Percentiles rank a stretch among this genome's conserved stretches.
Evolutionary conservation across 2,113 vertebrate genomes (phyloP).

Genomic region (Platycercus adscitus): DNA sequence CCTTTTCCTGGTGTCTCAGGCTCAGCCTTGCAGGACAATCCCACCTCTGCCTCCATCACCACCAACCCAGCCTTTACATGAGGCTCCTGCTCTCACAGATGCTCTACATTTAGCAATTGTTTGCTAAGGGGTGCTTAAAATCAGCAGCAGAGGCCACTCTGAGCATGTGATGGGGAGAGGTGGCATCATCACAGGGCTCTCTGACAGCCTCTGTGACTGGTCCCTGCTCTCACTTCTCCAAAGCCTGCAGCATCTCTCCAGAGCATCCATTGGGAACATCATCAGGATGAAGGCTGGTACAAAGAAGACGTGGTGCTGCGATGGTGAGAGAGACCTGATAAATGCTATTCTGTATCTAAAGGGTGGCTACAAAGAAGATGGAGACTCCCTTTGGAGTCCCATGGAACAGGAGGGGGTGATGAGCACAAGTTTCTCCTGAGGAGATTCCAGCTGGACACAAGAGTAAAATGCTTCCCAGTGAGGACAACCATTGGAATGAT

Average conservation of each 20-base stretch:
- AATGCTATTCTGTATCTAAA: neutral
- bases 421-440: neutral
- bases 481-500: neutral
- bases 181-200: neutral
- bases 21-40: neutral
- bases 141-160: neutral
- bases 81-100: neutral
- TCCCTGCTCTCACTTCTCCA: neutral
- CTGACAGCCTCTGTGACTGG: neutral
- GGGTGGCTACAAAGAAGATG: neutral
- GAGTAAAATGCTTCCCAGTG: neutral
- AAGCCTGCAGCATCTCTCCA: neutral
- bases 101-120: conserved; percentile 9
- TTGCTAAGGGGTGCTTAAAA: neutral
- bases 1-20: neutral
- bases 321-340: neutral
- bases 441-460: neutral
- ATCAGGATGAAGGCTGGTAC: neutral
- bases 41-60: neutral
- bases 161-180: neutral
- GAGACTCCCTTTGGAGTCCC: neutral
- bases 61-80: neutral
- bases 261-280: fast-evolving
- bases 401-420: neutral
- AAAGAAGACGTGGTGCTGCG: neutral